These are phyloP conservation scores for Vulpes vulpes DNA, from an alignment of 2,113 vertebrate species.

Conservation along the genomic window DNA sequence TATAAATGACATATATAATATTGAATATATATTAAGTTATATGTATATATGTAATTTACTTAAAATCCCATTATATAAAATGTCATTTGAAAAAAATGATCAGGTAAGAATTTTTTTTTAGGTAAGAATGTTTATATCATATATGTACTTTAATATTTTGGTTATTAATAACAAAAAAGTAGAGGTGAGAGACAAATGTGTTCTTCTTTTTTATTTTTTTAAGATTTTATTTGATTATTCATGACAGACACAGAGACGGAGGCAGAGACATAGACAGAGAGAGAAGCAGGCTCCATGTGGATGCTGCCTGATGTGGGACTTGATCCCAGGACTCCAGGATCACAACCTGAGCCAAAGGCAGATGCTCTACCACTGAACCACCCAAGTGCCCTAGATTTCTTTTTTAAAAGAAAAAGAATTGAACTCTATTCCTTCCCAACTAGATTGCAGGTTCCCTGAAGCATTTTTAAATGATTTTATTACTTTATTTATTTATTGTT, in stretches of 20 bases:
- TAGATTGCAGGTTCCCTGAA: not conserved
- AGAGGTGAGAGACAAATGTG: not conserved
- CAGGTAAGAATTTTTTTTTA: not conserved
- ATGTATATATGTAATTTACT: not conserved
- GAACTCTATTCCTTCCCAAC: not conserved
- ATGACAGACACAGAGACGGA: too few species aligned
- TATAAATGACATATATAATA: not conserved
- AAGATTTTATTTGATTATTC: too few species aligned
- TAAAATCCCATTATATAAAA: not conserved
- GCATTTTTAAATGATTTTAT: not conserved
- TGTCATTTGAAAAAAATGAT: not conserved
- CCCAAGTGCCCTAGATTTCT: not conserved
- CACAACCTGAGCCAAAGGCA: too few species aligned
- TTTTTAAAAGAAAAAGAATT: not conserved
- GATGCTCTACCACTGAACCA: too few species aligned
- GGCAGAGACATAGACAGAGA: too few species aligned
- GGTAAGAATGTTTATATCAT: not conserved
- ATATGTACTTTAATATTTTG: slow-evolving; percentile 7
- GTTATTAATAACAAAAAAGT: not conserved
- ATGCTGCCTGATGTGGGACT: too few species aligned
- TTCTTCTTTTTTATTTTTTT: not conserved
- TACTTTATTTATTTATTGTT: slow-evolving; percentile 6
- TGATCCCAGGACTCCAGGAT: too few species aligned
- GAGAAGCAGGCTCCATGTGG: too few species aligned
- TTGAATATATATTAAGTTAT: not conserved